phyloP scores from a whole-genome alignment of 2,797 vertebrate species.

The Sardinella longiceps region DNA sequence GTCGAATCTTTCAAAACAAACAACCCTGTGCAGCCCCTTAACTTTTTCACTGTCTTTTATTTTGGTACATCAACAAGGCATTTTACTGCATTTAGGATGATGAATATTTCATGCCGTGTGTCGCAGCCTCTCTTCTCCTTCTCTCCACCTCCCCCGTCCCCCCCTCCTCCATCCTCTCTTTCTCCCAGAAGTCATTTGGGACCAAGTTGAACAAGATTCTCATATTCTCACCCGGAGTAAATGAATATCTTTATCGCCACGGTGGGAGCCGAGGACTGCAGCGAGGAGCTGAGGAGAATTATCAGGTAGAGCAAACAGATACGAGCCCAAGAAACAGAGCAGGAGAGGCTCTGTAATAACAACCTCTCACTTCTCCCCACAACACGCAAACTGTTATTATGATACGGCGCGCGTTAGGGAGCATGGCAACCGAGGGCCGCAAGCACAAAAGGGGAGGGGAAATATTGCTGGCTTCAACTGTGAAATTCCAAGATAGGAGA shows the following conservation, averaged over 20 bases:
- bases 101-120: slow-evolving; percentile 67
- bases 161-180: slow-evolving; percentile 23
- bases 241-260: slow-evolving; percentile 74
- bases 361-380: slow-evolving; percentile 60
- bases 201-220: slow-evolving; percentile 70
- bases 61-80: slow-evolving; percentile 55
- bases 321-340: slow-evolving; percentile 44
- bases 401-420: background rate
- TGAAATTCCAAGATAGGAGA: background rate
- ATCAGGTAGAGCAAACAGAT: slow-evolving; percentile 73
- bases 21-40: background rate
- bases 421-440: background rate
- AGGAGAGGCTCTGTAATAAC: slow-evolving; percentile 67
- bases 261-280: slow-evolving; percentile 60
- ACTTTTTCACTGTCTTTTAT: slow-evolving; percentile 47
- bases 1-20: background rate
- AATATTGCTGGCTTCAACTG: background rate
- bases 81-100: slow-evolving; percentile 53
- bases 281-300: slow-evolving; percentile 68
- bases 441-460: background rate
- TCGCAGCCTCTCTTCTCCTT: slow-evolving; percentile 39
- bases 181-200: slow-evolving; percentile 67
- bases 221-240: slow-evolving; percentile 76
- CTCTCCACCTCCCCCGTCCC: slow-evolving; percentile 41
- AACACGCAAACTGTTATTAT: slow-evolving; percentile 45